phyloP scores from a whole-genome alignment of 2,113 vertebrate genomes.

The Blennius ocellaris region DNA sequence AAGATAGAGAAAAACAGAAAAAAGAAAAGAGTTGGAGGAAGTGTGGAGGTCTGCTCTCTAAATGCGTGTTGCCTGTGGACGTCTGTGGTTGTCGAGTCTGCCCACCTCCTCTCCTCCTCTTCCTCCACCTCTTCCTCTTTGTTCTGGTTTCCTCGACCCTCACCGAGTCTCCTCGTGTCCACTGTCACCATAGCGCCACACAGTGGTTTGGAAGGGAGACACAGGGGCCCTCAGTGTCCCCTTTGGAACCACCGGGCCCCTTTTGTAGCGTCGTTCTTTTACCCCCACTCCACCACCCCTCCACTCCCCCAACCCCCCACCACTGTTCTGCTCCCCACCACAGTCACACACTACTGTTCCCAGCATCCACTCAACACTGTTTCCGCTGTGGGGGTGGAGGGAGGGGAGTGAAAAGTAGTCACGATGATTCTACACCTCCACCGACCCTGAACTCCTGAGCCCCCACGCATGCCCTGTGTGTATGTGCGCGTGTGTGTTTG shows the following conservation, averaged over 20 bases:
- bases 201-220: conserved; percentile 83
- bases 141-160: conserved; percentile 48
- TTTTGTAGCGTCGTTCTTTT: conserved; percentile 35
- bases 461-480: conserved; percentile 79
- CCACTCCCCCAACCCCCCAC: conserved; percentile 46
- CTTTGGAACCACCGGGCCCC: conserved; percentile 79
- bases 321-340: conserved; percentile 47
- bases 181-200: conserved; percentile 64
- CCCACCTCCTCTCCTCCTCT: conserved; percentile 70
- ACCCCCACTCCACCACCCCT: too few species aligned
- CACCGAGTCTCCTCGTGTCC: conserved; percentile 44
- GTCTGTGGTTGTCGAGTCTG: conserved; percentile 76
- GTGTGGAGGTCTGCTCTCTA: conserved; percentile 70
- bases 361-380: conserved; percentile 56
- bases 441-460: conserved; percentile 55
- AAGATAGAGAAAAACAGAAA: too few species aligned
- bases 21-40: conserved; percentile 8
- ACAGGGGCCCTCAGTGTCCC: conserved; percentile 83
- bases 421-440: conserved; percentile 62
- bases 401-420: conserved; percentile 51
- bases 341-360: conserved; percentile 57
- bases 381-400: conserved; percentile 56
- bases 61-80: conserved; percentile 77
- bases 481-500: conserved; percentile 66
- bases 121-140: conserved; percentile 73